These are phyloP conservation scores for Grantiella picta DNA, from an alignment of 2,113 vertebrate genomes.

Conservation along the genomic window DNA sequence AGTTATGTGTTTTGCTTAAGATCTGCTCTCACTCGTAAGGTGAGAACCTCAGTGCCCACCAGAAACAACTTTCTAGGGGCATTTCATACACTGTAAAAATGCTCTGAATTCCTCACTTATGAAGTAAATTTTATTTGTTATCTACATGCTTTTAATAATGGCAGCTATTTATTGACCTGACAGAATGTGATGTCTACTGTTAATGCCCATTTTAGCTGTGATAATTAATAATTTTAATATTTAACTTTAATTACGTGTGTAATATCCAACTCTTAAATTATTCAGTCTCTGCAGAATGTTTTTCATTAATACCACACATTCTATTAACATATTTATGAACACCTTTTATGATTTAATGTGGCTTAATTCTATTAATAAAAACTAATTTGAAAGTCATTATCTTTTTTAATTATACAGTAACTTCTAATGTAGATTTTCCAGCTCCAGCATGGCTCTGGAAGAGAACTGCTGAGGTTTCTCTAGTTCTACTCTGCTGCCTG, in stretches of 20 bases:
- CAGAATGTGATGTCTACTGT: neutral
- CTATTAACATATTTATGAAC: constrained; percentile 69
- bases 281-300: constrained; percentile 44
- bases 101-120: neutral
- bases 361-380: constrained; percentile 74
- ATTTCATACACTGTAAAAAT: neutral
- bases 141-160: neutral
- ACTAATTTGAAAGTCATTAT: constrained; percentile 69
- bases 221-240: constrained; percentile 59
- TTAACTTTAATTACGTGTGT: constrained; percentile 54
- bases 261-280: constrained; percentile 51
- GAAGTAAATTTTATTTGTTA: neutral
- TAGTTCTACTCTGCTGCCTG: neutral
- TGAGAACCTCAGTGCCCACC: neutral
- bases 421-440: constrained; percentile 37
- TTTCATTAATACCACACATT: constrained; percentile 60
- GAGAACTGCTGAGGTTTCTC: neutral
- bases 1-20: neutral
- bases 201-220: neutral
- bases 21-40: neutral
- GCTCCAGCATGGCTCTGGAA: neutral
- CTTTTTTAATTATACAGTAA: constrained; percentile 57
- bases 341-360: constrained; percentile 56
- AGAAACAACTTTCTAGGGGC: neutral
- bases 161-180: constrained; percentile 3